Evolutionary conservation across 2,888 invertebrate species (phyloP), one percentile per base, ranked within the genome.

Genomic region (Cephus runcator): DNA sequence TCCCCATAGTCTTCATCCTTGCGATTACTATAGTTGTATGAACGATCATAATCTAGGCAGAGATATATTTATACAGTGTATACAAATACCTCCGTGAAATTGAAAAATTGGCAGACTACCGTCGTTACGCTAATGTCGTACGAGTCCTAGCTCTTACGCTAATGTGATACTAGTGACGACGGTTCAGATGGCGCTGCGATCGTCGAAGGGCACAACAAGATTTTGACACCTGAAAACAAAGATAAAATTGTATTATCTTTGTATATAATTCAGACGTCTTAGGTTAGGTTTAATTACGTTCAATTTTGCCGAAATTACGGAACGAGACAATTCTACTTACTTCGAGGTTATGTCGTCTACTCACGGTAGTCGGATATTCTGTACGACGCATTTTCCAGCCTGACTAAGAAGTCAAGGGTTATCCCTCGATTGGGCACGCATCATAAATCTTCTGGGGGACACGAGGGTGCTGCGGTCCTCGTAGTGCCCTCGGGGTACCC

Each of bases 361-460:
- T 69, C 77, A 74, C 81, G 81, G 84, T 84, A 83, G 82, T 81
- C 82, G 78, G 77, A 83, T 79, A 79, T 80, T 80, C 79, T 76
- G 78, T 79, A 76, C 75, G 81, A 79, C 79, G 82, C 82, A 81
- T 84, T 85, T 82, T 82, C 81, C 81, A 83, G 83, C 81, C 85
- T 85, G 83, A 87, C 87, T 84, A 86, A 87, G 86, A 87, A 88
- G 87, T 87, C 87, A 88, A 88, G 88, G 88, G 87, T 89, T 87
- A 85, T 84, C 83, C 85, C 81, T 81, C 85, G 86, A 87, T 89
- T 89, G 85, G 88, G 85, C 85, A 87, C 87, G 87, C 87, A 85
- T 82, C 87, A 89, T 89, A 89, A 89, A 89, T 89, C 89, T 88
- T 81, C 77, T 79, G 79, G 81, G 85, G 85, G 85, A 79, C 84